Percentiles rank a stretch among this genome's conserved stretches.
Evolutionary conservation across 1,140 invertebrate species (phyloP).

Genomic region (Cydia amplana): DNA sequence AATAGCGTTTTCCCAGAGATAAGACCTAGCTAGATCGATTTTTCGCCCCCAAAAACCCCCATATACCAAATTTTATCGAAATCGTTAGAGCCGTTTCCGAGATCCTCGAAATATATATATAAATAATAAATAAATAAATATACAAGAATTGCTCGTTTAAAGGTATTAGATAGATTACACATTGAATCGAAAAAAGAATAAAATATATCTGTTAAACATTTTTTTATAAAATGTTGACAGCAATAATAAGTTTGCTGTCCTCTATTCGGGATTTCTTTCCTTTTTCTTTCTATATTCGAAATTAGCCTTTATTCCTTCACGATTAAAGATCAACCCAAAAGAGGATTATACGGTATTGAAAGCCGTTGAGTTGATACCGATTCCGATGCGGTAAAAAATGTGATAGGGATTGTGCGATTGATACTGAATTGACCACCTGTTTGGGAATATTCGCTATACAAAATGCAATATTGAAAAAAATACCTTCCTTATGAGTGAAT

Average conservation of each 20-base stretch:
- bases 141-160: too few species aligned
- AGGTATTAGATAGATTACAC: too few species aligned
- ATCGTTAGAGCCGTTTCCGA: too few species aligned
- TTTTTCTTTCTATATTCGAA: neutral
- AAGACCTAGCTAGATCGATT: too few species aligned
- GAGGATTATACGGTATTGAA: conserved; percentile 26
- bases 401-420: neutral
- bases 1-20: too few species aligned
- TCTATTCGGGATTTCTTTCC: neutral
- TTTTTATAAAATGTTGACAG: neutral
- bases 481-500: neutral
- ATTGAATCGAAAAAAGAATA: too few species aligned
- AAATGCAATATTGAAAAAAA: neutral
- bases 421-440: conserved; percentile 19
- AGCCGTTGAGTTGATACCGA: conserved; percentile 6
- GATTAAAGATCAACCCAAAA: neutral
- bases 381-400: neutral
- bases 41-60: too few species aligned
- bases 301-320: neutral
- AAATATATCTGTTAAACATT: too few species aligned
- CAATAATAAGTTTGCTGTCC: neutral
- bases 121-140: too few species aligned
- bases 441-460: neutral
- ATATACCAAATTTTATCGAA: too few species aligned
- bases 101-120: too few species aligned